Base-by-base conservation (phyloP, 1,140 invertebrate species). In the Rhynchophorus ferrugineus region DNA sequence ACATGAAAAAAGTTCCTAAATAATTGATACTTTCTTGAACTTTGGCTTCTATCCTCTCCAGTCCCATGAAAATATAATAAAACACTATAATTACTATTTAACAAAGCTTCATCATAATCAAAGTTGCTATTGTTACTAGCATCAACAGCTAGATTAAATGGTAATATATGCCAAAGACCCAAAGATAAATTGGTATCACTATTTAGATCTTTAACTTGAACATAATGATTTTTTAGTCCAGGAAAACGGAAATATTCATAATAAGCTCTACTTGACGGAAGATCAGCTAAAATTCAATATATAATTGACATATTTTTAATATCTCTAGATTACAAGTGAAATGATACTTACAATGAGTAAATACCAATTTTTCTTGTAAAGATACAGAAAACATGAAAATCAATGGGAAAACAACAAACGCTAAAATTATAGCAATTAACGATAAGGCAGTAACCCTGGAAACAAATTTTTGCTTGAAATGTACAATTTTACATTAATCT, bases 1-100 rank as follows among this genome's bases (percentile, higher is more conserved):
- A 96, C 79, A 73, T 96, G 92, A 48, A 65, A 67, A 43, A 57
- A 58, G 24, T 47, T 37, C 33, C 65, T 57, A 9, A 67, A 50
- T 19, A 63, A 45, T 33, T 59, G 44, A 47, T 65, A 67, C 45
- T 60, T 67, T 44, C 46, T 47, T 19, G 38, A 37, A 39, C 54
- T 58, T 34, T 58, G 58, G 19, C 48, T 61, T 44, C 65, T 49
- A 16, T 56, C 58, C 47, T 65, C 63, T 18, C 65, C 63, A 36
- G 62, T 64, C 5, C 65, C 65, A 57, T 67, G 65, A 46, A 67
- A 67, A 51, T 65, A 64, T 6, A 67, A 42, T 24, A 65, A 46
- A 49, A 67, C 59, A 49, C 47, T 59, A 17, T 49, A 54, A 21
- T 57, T 54, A 48, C 57, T 61, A 21, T 57, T 44, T 34, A 44